Percentiles rank a stretch among this genome's conserved stretches.
phyloP scores from a whole-genome alignment of 1,140 invertebrate genomes.

The Nymphalis io region DNA sequence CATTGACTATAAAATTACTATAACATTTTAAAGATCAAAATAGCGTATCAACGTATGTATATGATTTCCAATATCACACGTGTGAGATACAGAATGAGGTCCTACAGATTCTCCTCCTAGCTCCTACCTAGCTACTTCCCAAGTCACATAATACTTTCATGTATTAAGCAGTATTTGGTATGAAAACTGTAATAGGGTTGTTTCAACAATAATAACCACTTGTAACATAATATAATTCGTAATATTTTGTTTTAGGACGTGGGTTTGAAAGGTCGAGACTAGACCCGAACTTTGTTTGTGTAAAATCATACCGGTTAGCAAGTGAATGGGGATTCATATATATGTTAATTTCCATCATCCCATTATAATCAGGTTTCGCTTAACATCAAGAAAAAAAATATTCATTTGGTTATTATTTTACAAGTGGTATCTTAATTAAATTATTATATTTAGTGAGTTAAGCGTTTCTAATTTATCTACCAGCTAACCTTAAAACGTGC shows the following conservation, averaged over 20 bases:
- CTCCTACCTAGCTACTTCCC: too few species aligned
- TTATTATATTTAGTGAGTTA: too few species aligned
- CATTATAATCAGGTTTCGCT: not conserved
- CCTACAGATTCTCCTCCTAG: too few species aligned
- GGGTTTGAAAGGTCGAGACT: constrained; percentile 21
- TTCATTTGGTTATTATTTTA: not conserved
- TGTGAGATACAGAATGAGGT: too few species aligned
- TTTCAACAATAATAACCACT: constrained; percentile 9
- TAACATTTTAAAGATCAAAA: too few species aligned
- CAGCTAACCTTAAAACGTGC: too few species aligned
- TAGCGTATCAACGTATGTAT: too few species aligned
- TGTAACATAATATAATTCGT: constrained; percentile 16
- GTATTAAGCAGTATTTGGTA: not conserved
- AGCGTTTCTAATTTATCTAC: too few species aligned
- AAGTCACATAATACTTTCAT: not conserved
- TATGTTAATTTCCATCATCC: constrained; percentile 1
- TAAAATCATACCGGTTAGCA: constrained; percentile 25
- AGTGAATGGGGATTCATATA: not conserved
- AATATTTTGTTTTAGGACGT: constrained; percentile 16
- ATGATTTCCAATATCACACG: too few species aligned
- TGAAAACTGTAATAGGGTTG: not conserved
- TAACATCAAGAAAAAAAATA: not conserved
- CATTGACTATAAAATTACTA: too few species aligned
- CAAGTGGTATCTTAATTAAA: not conserved
- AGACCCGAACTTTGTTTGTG: constrained; percentile 21